Conservation (phyloP, 2,888 invertebrate genomes). For the Eupithecia inturbata region DNA sequence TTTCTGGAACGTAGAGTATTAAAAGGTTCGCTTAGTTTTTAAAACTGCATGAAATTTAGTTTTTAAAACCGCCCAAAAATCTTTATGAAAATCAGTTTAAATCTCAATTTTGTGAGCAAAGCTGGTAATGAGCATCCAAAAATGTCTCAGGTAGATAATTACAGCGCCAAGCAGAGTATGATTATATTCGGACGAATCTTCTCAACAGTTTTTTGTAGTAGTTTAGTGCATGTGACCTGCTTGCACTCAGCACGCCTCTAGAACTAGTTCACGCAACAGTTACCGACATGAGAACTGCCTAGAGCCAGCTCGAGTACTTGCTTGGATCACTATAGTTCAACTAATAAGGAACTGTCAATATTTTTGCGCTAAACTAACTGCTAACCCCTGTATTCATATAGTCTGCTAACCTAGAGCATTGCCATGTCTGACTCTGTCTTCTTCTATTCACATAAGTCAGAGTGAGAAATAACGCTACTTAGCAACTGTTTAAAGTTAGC, state of each 20-base stretch:
- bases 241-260: constrained; percentile 7
- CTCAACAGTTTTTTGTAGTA: background rate
- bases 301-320: constrained; percentile 8
- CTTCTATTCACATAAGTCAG: no score
- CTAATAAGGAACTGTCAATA: background rate
- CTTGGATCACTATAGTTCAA: background rate
- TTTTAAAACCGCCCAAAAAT: background rate
- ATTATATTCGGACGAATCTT: background rate
- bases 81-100: background rate
- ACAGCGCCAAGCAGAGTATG: background rate
- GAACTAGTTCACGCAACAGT: constrained; percentile 36
- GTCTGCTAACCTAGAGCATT: no score
- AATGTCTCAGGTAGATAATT: background rate
- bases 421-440: no score
- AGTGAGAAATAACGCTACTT: no score
- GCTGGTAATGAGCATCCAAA: background rate
- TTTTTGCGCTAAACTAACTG: background rate
- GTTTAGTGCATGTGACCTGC: constrained; percentile 2
- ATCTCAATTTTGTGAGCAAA: background rate
- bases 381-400: no score
- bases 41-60: background rate
- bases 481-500: no score
- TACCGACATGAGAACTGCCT: constrained; percentile 30
- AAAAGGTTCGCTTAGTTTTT: background rate
- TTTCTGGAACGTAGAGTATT: background rate